Percentiles rank a stretch among this genome's conserved stretches.
Evolutionary conservation across 2,113 vertebrate species (phyloP).

Genomic region (Elgaria multicarinata): DNA sequence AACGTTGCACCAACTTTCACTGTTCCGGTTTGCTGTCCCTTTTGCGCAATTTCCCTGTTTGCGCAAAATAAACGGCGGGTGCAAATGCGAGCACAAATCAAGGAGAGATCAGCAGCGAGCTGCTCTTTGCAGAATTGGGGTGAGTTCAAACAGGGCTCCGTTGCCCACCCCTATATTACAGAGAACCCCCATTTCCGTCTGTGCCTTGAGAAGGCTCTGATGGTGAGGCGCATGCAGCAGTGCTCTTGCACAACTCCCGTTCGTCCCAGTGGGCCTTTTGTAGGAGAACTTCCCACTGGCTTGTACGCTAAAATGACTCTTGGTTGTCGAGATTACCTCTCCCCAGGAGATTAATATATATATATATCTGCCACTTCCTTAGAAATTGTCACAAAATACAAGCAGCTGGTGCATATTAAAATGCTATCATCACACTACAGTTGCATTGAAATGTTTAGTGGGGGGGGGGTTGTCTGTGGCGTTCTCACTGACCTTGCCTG

Average conservation of each 20-base stretch:
- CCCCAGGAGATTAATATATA: background rate
- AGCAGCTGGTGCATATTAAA: constrained; percentile 56
- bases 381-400: constrained; percentile 42
- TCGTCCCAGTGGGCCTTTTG: background rate
- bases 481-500: constrained; percentile 27
- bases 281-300: background rate
- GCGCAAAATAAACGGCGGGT: no score
- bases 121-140: no score
- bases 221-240: no score
- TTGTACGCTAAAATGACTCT: background rate
- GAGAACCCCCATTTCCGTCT: background rate
- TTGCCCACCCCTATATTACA: background rate
- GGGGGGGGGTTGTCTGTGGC: constrained; percentile 26
- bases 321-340: no score
- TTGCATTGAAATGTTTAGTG: constrained; percentile 21
- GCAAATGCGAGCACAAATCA: no score
- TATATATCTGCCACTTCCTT: background rate
- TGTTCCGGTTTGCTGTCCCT: no score
- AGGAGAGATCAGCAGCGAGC: no score
- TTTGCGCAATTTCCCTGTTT: no score
- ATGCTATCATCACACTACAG: constrained; percentile 45
- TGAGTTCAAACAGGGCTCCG: no score
- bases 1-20: no score
- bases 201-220: background rate
- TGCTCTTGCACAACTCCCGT: background rate